phyloP scores from a whole-genome alignment of 1,140 invertebrate species.

The Drosophila ficusphila region DNA sequence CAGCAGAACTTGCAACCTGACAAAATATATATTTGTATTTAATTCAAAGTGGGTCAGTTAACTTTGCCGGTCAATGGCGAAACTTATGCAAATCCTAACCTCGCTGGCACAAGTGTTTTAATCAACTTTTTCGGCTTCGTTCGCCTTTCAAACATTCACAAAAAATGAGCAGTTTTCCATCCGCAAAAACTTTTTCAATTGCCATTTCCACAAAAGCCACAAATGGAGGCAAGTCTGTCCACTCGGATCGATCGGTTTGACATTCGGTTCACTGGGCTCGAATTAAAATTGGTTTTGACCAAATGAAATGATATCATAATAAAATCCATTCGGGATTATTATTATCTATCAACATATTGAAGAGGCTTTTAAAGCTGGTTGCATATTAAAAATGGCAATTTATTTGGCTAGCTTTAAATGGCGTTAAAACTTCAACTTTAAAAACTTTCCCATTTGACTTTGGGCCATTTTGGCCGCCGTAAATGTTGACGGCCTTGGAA shows the following conservation, averaged over 20 bases:
- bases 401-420: slow-evolving; percentile 2
- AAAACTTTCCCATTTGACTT: neutral
- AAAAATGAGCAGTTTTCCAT: slow-evolving; percentile 41
- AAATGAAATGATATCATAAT: slow-evolving; percentile 45
- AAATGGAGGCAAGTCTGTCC: slow-evolving; percentile 21
- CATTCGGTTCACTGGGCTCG: neutral
- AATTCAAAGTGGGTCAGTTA: slow-evolving; percentile 69
- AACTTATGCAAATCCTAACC: slow-evolving; percentile 45
- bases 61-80: slow-evolving; percentile 59
- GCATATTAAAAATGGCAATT: slow-evolving; percentile 6
- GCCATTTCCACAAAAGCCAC: slow-evolving; percentile 49
- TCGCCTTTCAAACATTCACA: slow-evolving; percentile 33
- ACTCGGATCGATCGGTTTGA: slow-evolving; percentile 35
- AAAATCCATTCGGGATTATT: slow-evolving; percentile 40
- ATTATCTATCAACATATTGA: slow-evolving; percentile 47
- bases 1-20: slow-evolving; percentile 7
- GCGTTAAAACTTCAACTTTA: neutral
- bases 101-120: slow-evolving; percentile 38
- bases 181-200: slow-evolving; percentile 62
- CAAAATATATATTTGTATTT: no score
- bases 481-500: slow-evolving; percentile 11
- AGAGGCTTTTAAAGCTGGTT: slow-evolving; percentile 2
- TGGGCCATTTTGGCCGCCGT: neutral
- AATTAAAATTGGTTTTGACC: slow-evolving; percentile 37
- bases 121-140: slow-evolving; percentile 53